Evolutionary conservation across 2,113 vertebrate genomes (phyloP), one percentile per base, ranked within the genome.

Genomic region (Cathartes aura): DNA sequence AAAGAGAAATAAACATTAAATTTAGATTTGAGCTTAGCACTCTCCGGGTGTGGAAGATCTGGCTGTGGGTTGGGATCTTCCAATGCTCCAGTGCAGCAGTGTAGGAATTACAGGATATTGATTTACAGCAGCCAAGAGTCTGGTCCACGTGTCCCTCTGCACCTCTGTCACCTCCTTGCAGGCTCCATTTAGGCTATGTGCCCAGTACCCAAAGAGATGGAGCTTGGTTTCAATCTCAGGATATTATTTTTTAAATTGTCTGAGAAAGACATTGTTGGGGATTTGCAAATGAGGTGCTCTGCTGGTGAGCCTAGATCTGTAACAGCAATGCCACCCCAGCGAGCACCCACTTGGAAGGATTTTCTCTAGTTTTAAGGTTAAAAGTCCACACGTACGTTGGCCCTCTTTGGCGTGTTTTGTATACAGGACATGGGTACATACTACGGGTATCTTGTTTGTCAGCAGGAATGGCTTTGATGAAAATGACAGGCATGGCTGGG

Each of bases 301-400:
- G 56, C 23, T 45, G 15, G 8, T n/a, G 52, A 68, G 42, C 53
- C 95, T 98, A 99, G 80, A 94, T 80, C 97, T 99, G 99, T 15
- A 99, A 98, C 26, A 99, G 98, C 83, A 99, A 87, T 3, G 99
- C 99, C 26, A 99, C 99, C 1, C 99, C 99, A 50, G 99, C 99
- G 0, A 99, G 97, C 34, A 99, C 98, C 99, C 99, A 99, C 95
- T 99, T 99, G 72, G 99, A 99, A 2, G 99, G 98, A 5, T 92
- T 99, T 34, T 99, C 99, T 97, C 98, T 99, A 20, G 99, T 99
- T 97, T 99, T 99, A 24, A 99, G 98, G 97, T 99, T 99, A 58
- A 99, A 99, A 36, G 99, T 99, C 99, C 99, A 99, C 20, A 99
- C 98, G 0, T 99, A 99, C 3, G 99, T 99, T 6, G 99, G 98